Evolutionary conservation across 2,113 vertebrate genomes (phyloP).

Genomic region (Serilophus lunatus): DNA sequence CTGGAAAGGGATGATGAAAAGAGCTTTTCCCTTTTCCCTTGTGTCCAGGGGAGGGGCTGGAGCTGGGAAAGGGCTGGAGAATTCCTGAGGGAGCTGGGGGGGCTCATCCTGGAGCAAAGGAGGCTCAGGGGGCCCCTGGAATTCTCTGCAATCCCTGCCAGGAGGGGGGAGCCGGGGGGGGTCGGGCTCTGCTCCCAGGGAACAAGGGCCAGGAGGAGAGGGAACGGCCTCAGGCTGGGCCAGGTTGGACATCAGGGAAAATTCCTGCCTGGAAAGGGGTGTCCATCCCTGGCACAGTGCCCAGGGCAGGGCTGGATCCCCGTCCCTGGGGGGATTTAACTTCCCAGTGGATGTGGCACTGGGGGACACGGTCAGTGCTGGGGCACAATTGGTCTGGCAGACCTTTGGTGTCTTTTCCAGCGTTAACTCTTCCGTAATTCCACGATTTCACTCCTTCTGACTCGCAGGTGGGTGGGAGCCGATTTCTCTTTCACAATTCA

Average conservation of each 20-base stretch:
- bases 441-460: not conserved
- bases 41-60: too few species aligned
- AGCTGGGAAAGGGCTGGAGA: too few species aligned
- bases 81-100: too few species aligned
- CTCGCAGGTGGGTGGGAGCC: not conserved
- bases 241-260: not conserved
- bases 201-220: too few species aligned
- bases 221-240: not conserved
- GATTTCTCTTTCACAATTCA: not conserved
- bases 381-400: not conserved
- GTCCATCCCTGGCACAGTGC: not conserved
- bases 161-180: too few species aligned
- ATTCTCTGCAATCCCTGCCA: too few species aligned
- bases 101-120: too few species aligned
- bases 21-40: too few species aligned
- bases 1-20: not conserved
- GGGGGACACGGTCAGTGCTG: not conserved
- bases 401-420: not conserved
- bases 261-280: not conserved
- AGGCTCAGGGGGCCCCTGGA: too few species aligned
- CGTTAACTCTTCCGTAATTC: not conserved
- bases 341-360: not conserved
- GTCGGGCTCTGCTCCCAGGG: too few species aligned
- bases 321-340: not conserved
- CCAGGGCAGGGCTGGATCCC: not conserved